Base-by-base conservation (phyloP, 2,797 vertebrate genomes). In the Prunella strophiata region DNA sequence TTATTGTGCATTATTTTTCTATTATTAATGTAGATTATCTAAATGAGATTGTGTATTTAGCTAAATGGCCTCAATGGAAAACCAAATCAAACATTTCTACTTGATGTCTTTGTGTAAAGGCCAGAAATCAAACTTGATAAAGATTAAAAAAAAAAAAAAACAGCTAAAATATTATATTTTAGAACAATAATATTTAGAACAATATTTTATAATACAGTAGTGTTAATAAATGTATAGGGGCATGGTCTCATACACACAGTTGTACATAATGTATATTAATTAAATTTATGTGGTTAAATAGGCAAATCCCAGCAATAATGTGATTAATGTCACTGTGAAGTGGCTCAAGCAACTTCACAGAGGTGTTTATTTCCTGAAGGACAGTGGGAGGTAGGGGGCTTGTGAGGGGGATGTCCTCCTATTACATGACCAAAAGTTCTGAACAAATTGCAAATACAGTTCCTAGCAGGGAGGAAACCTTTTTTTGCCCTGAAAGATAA, bases 1-100 rank as follows among this genome's bases (percentile, higher is more conserved):
- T 91, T 67, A 67, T 88, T 96, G 94, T 86, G 63, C 22, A 38
- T 85, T 72, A 38, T 91, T 96, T 95, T 85, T 23, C 50, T 78
- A 8, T 94, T 95, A 94, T 94, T 97, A 96, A 95, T 85, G 38
- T 36, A 43, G 38, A 65, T 91, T 36, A 95, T 95, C 77, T 94
- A 77, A 90, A 87, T 58, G 75, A 89, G 74, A 51, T 77, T 68
- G 52, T 87, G 40, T 61, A 80, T 84, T 93, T 93, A 48, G 18
- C 47, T 88, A 85, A 88, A 62, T 70, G 63, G 52, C 88, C 50
- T 71, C 71, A 66, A 30, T 16, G 93, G 72, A 68, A 93, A 95
- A 91, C 25, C 73, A 89, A 89, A 40, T 13, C 57, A 76, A 34
- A 82, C 18, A 19, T 73, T 88, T 72, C 57, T 75, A 52, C n/a